These are phyloP conservation scores for Zoanthus sansibaricus DNA, from an alignment of 92 coral and sea anemone species.

Conservation along the genomic window DNA sequence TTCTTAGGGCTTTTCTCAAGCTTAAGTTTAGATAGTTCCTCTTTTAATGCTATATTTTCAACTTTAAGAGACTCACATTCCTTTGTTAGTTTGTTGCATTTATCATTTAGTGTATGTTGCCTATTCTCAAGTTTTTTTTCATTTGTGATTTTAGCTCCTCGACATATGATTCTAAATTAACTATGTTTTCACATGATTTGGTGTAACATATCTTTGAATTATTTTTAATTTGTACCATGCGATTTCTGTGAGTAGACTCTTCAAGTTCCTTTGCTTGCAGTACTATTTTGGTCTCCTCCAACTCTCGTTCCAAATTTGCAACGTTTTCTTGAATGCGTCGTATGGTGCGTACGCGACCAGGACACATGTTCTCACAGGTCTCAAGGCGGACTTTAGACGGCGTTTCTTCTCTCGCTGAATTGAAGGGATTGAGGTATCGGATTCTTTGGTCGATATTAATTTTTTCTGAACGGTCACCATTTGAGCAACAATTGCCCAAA, in stretches of 20 bases:
- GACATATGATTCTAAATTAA: neutral
- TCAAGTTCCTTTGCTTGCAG: conserved; percentile 6
- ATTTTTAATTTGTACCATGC: conserved; percentile 18
- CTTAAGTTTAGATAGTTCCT: neutral
- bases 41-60: conserved; percentile 20
- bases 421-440: neutral
- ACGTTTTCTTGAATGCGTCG: conserved; percentile 13
- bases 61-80: conserved; percentile 21
- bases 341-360: conserved; percentile 4
- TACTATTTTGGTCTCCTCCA: neutral
- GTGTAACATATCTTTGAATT: conserved; percentile 3
- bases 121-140: conserved; percentile 17
- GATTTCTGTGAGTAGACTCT: conserved; percentile 8
- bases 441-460: neutral
- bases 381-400: neutral
- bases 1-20: conserved; percentile 4
- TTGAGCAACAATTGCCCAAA: neutral
- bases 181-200: neutral
- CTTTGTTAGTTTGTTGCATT: conserved; percentile 29
- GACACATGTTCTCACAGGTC: conserved; percentile 5
- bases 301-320: conserved; percentile 4
- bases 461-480: conserved; percentile 1
- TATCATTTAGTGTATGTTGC: conserved; percentile 21
- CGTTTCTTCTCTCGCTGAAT: conserved; percentile 12
- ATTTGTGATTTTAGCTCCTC: conserved; percentile 16